Conservation (phyloP, 2,113 vertebrate species). For the Sorex fumeus region DNA sequence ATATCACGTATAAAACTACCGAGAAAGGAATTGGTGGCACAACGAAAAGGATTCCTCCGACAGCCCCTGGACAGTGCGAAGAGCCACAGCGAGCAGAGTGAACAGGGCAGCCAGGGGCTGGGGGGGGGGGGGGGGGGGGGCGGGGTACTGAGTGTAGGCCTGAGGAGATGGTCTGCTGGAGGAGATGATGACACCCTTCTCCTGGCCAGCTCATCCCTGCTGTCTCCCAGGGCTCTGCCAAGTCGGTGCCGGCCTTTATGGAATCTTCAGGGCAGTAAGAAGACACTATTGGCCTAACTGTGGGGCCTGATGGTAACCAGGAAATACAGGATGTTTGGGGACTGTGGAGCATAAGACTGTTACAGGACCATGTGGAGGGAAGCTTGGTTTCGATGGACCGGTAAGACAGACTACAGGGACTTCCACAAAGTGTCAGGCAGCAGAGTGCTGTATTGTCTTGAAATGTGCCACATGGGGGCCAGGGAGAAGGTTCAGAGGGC, state of each 20-base stretch:
- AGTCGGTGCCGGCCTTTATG: neutral
- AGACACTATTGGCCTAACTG: neutral
- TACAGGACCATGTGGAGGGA: neutral
- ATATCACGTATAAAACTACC: too few species aligned
- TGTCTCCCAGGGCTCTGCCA: neutral
- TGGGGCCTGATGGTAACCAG: neutral
- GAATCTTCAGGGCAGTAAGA: neutral
- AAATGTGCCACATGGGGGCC: too few species aligned
- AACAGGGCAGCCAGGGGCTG: neutral
- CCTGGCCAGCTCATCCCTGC: neutral
- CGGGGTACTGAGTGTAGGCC: neutral
- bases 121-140: neutral
- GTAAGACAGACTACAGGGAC: neutral
- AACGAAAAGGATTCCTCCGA: neutral
- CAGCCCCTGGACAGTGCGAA: neutral
- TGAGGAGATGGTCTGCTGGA: neutral
- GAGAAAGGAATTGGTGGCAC: too few species aligned
- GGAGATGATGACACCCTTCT: neutral
- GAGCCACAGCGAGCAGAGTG: neutral
- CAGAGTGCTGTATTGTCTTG: neutral
- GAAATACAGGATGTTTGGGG: neutral
- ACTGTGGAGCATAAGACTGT: neutral
- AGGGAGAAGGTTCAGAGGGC: too few species aligned
- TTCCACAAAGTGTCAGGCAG: neutral
- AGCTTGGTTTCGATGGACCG: slow-evolving; percentile 20